These are phyloP conservation scores for Tachina lurida DNA, from an alignment of 2,888 invertebrate genomes.

Conservation along the genomic window DNA sequence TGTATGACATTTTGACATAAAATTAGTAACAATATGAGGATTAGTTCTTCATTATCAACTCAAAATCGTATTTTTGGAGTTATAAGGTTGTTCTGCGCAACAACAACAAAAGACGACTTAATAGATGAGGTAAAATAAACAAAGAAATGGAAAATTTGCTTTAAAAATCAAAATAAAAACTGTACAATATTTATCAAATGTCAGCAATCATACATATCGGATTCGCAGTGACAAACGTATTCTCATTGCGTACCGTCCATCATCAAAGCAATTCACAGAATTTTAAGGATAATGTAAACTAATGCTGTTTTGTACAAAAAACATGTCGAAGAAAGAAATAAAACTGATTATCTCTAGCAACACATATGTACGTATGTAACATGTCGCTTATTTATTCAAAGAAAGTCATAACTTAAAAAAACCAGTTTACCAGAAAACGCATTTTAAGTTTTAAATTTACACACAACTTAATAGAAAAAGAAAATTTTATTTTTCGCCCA, in stretches of 20 bases:
- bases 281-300: conserved; percentile 9
- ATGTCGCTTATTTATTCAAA: no score
- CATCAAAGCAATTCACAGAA: not conserved
- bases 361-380: no score
- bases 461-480: no score
- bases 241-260: conserved; percentile 28
- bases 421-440: no score
- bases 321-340: conserved; percentile 26
- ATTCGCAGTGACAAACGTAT: conserved; percentile 52
- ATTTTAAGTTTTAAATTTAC: no score
- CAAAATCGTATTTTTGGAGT: no score
- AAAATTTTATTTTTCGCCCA: no score
- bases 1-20: no score
- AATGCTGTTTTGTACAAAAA: conserved; percentile 24
- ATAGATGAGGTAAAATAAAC: not conserved
- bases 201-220: conserved; percentile 51
- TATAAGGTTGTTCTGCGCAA: not conserved
- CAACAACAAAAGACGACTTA: conserved; percentile 41
- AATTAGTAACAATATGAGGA: no score
- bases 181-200: conserved; percentile 39
- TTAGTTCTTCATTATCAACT: no score
- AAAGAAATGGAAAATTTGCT: not conserved
- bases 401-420: no score
- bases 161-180: conserved; percentile 11
- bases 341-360: not conserved